These are phyloP conservation scores for Pardalotus punctatus DNA, from an alignment of 2,113 vertebrate genomes.

Conservation along the genomic window DNA sequence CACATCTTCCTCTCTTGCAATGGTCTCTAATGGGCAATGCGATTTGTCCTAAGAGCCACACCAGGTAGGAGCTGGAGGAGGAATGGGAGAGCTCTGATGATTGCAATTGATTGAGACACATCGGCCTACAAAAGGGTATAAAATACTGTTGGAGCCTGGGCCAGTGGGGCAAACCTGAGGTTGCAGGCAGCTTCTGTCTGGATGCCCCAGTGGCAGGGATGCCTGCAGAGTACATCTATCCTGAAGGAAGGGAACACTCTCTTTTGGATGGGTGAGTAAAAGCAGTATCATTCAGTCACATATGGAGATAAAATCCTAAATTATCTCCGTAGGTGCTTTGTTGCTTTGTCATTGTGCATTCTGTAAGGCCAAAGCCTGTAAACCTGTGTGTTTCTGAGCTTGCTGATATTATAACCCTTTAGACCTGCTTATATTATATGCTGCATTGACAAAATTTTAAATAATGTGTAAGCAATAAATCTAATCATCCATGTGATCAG, in stretches of 20 bases:
- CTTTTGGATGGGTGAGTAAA: background rate
- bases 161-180: background rate
- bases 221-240: background rate
- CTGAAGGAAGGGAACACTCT: background rate
- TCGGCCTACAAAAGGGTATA: accelerated
- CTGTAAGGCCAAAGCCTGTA: background rate
- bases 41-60: background rate
- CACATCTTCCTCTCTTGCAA: background rate
- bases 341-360: background rate
- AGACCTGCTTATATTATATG: background rate
- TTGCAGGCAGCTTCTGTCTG: background rate
- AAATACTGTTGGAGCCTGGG: background rate
- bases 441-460: background rate
- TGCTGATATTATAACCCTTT: background rate
- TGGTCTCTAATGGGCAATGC: background rate
- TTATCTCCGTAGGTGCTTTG: background rate
- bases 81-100: background rate
- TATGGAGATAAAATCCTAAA: background rate
- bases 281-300: accelerated
- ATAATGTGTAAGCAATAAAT: background rate
- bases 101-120: background rate
- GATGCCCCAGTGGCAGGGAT: accelerated
- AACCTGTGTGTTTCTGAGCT: background rate
- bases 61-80: background rate
- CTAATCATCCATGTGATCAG: background rate